Percentiles rank a stretch among this genome's conserved stretches.
These are phyloP conservation scores for Tetraneura akinire DNA, from an alignment of 1,140 invertebrate species.

Conservation along the genomic window DNA sequence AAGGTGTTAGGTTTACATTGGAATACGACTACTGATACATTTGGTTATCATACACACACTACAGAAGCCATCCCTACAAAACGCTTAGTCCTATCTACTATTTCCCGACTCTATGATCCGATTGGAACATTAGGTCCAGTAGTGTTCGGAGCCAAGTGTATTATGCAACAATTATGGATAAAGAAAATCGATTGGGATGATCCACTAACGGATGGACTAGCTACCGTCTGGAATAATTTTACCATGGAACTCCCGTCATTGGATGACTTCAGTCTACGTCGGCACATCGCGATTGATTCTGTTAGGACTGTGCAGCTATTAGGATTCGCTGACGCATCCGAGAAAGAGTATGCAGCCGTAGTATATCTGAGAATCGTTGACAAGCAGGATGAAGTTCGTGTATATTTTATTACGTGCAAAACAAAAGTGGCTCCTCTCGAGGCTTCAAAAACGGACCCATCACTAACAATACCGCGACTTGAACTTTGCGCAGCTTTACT, in stretches of 20 bases:
- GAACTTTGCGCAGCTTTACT: constrained; percentile 58
- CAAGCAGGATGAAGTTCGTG: neutral
- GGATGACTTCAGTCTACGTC: too few species aligned
- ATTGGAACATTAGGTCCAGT: constrained; percentile 45
- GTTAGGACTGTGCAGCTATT: too few species aligned
- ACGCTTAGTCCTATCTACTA: constrained; percentile 36
- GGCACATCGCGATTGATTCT: too few species aligned
- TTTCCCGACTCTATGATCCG: constrained; percentile 51
- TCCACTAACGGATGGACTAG: too few species aligned
- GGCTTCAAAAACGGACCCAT: constrained; percentile 34
- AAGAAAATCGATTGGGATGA: too few species aligned
- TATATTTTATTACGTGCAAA: constrained; percentile 48
- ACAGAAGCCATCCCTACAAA: neutral
- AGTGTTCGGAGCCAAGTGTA: constrained; percentile 41
- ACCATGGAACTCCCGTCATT: too few species aligned
- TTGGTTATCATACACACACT: neutral
- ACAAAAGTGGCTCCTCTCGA: constrained; percentile 52
- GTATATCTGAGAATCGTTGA: constrained; percentile 1
- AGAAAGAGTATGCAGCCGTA: constrained; percentile 22
- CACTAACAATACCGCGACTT: constrained; percentile 57
- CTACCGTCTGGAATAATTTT: too few species aligned
- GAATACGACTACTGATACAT: neutral
- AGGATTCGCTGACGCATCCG: constrained; percentile 16
- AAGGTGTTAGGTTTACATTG: neutral
- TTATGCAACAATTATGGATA: too few species aligned